Evolutionary conservation across 2,113 vertebrate species (phyloP), one percentile per base, ranked within the genome.

Genomic region (Capra hircus): DNA sequence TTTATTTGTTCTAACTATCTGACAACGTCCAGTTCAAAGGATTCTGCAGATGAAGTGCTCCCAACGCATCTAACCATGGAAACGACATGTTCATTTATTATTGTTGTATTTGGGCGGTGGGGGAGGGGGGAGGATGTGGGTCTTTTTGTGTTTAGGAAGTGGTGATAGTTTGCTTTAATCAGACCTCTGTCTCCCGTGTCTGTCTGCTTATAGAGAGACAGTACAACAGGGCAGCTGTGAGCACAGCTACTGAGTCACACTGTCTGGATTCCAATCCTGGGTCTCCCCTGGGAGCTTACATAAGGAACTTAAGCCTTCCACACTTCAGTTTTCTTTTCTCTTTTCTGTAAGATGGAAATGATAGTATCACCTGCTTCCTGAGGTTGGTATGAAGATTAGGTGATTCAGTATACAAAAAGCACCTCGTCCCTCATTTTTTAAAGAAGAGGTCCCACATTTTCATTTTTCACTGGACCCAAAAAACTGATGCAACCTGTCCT

Each of bases 81-180:
- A 82, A 45, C 1, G 0, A 4, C 11, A 0, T 40, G 36, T 16
- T 52, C 33, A 2, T 23, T 21, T 53, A 8, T 43, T 59, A 16
- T 3, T 74, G 33, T 74, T 80, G 48, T 71, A 9, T 53, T 40
- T n/a, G 74, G 36, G 48, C 3, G 2, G 48, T 12, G 3, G 1
- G 9, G 3, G 7, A 1, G 1, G 4, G 6, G 8, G 33, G 12
- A 52, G 28, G 3, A 3, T 28, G 28, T 25, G 62, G 53, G 52
- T 81, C 23, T 74, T 28, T 53, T 2, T 85, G 64, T 62, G 7
- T 55, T 40, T 23, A 82, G 89, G 60, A 89, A 85, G 43, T 52
- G 45, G 90, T 50, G 25, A 88, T 53, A 10, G 2, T 30, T 50
- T 82, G 89, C 55, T 40, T 89, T 43, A 21, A 33, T 15, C 36